phyloP scores from a whole-genome alignment of 2,797 vertebrate genomes.

The Sebastes kiyomatsui region DNA sequence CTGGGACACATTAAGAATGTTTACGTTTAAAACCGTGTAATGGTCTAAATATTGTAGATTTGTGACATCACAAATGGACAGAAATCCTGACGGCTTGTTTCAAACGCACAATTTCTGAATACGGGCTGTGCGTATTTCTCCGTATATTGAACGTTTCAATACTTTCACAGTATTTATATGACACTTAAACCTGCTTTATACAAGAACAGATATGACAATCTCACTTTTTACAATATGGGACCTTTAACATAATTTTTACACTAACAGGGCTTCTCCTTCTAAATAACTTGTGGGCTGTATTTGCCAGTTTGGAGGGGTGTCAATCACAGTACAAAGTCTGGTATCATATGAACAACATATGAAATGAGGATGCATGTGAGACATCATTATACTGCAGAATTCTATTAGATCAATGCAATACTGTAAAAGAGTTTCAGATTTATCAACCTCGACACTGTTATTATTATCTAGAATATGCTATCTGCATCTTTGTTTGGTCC shows the following conservation, averaged over 20 bases:
- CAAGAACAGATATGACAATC: too few relatives aligned
- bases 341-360: background rate
- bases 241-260: background rate
- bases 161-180: too few relatives aligned
- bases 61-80: too few relatives aligned
- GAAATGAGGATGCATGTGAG: background rate
- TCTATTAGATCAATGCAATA: background rate
- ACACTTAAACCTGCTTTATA: too few relatives aligned
- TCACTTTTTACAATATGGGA: too few relatives aligned
- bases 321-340: background rate
- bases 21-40: too few relatives aligned
- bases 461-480: slow-evolving; percentile 1
- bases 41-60: too few relatives aligned
- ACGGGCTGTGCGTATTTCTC: too few relatives aligned
- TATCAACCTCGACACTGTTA: background rate
- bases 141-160: too few relatives aligned
- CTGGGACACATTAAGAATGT: too few relatives aligned
- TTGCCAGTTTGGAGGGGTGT: background rate
- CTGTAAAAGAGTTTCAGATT: background rate
- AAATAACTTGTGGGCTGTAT: background rate
- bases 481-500: slow-evolving; percentile 33
- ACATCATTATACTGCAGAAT: background rate
- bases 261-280: background rate
- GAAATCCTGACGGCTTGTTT: too few relatives aligned
- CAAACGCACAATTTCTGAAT: too few relatives aligned